phyloP scores from a whole-genome alignment of 2,797 vertebrate species.

The Florisuga fusca region DNA sequence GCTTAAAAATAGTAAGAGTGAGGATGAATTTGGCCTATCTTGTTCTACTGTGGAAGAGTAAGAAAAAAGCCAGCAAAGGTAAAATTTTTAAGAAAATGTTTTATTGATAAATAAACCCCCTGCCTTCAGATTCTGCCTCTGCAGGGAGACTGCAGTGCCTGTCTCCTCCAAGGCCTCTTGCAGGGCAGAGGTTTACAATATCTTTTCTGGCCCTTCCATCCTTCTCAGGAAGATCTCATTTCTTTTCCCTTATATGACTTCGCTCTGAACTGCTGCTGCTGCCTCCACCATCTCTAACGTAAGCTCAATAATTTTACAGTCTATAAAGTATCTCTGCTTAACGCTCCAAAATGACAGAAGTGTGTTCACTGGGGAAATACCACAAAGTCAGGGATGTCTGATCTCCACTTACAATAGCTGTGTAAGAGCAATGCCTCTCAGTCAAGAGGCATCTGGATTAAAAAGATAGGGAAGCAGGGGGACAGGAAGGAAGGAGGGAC shows the following conservation, averaged over 20 bases:
- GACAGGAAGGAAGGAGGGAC: neutral
- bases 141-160: neutral
- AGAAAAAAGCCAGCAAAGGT: neutral
- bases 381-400: neutral
- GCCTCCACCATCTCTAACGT: neutral
- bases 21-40: neutral
- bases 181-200: neutral
- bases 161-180: neutral
- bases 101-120: neutral
- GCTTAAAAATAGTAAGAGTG: neutral
- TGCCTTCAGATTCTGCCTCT: neutral
- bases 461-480: rapidly evolving
- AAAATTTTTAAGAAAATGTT: neutral
- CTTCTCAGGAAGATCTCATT: neutral
- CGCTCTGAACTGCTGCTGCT: neutral
- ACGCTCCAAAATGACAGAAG: neutral
- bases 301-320: neutral
- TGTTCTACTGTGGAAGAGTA: neutral
- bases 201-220: neutral
- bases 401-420: neutral
- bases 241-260: neutral
- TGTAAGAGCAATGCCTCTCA: neutral
- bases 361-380: neutral
- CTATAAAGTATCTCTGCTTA: neutral
- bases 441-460: neutral